Base-by-base conservation (phyloP, 2,797 vertebrate genomes). In the Danio kyathit region DNA sequence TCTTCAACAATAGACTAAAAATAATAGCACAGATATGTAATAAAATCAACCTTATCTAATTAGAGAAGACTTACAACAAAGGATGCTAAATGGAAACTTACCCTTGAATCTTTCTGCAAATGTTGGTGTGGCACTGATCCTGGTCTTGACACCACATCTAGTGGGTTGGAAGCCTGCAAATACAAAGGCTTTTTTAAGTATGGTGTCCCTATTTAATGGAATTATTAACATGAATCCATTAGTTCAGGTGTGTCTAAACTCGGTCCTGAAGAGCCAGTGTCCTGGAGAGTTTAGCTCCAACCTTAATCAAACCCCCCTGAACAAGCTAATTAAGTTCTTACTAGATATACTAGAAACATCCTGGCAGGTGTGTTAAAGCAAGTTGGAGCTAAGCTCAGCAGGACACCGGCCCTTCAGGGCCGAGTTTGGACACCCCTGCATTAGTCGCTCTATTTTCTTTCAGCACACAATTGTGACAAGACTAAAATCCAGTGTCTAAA, bases 71-170 rank as follows among this genome's bases (percentile, higher is more conserved):
- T 29, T 29, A 29, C 1, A 1, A 29, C 29, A 1, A 29, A 29
- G 29, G 17, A 70, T 54, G 69, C 41, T 51, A 38, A 69, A 70
- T 10, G 4, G 29, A 81, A 17, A 43, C 95, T 89, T 94, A 99
- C 98, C 96, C 97, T 95, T 57, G 97, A 96, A 92, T 99, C 98
- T 90, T 99, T 99, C 84, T 98, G 97, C 69, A 99, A 91, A 60
- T 98, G 96, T 8, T 97, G 97, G 76, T 99, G 97, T 41, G 97
- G 96, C 88, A 99, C 95, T 3, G 95, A 94, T 88, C 97, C 97
- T 19, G 97, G 96, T 89, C 98, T 95, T 67, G 95, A 92, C 83
- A 96, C 96, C 77, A 99, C 96, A 87, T 99, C 98, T 61, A 99
- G 94, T 13, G 96, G 96, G 90, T 97, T 99, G 79, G 97, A 98